Base-by-base conservation (phyloP, 2,797 vertebrate genomes). In the Synaphobranchus kaupii region DNA sequence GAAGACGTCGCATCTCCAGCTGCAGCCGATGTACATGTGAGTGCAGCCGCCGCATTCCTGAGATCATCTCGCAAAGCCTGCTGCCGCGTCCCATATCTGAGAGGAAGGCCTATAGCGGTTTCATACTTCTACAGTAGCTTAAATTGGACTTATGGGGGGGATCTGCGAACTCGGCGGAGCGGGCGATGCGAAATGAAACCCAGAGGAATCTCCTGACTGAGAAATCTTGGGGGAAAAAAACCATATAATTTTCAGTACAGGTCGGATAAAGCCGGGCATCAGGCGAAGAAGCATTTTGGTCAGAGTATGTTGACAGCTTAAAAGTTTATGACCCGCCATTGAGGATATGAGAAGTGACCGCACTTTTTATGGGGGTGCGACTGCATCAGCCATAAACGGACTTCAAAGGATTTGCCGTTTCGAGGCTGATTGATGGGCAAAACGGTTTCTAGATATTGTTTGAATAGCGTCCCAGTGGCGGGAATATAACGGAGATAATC, bases 11-110 rank as follows among this genome's bases (percentile, higher is more conserved):
- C 98, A 99, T 95, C 97, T 99, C 94, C 98, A 99, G 90, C 96
- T 99, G 91, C 98, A 99, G 92, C 98, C 98, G 88, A 99, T 99
- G 98, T 99, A 99, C 95, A 99, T 99, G 98, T 99, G 94, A 97
- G 97, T 96, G 93, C n/a, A 85, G 56, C 34, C 56, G 34, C 17
- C 22, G 0, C 20, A 13, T 25, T 22, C 34, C 56, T n/a, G 8
- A 56, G 5, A n/a, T 28, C 10, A 17, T 15, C 7, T 20, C 56
- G 25, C 44, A 20, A 20, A 0, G 8, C 13, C 48, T n/a, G 13
- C 6, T 39, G 17, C 34, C 10, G 80, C 25, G 25, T 82, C 15
- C 52, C n/a, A 20, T 52, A 52, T 39, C 85, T 85, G 28, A 48
- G 88, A 95, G 94, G 94, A 91, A 52, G 34, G 39, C 71, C 48